Base-by-base conservation (phyloP, 2,113 vertebrate species). In the Elachura formosa region DNA sequence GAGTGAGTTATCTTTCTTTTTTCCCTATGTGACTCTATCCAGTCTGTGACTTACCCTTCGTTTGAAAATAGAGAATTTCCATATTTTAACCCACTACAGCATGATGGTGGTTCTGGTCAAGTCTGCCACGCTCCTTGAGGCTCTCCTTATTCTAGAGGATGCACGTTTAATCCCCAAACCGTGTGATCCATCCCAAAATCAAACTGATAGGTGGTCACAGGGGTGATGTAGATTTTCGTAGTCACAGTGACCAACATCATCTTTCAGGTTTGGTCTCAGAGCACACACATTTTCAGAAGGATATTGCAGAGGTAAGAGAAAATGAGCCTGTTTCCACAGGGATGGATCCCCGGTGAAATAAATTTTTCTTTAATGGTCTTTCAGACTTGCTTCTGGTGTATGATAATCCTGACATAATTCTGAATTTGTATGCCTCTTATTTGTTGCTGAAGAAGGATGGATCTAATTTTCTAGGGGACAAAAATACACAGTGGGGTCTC, bases 301-400 rank as follows among this genome's bases (percentile, higher is more conserved):
- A 4, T 48, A 21, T 67, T 63, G n/a, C 31, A 49, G 4, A 67
- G 15, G 5, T 20, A 38, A 41, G 41, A 84, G 29, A 38, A 87
- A 67, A 62, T 1, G 3, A 6, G 0, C 34, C 58, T 2, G 2
- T 29, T 91, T 74, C 33, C 40, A 59, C 6, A 36, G 25, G 20
- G 23, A 25, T 31, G 5, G 6, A 36, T 9, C 12, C 3, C 6
- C 4, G 10, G 38, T 12, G 28, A 11, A 69, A 54, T 7, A 1
- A 1, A 23, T 16, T 45, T 63, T 43, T 45, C 8, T 58, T 52
- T 68, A 34, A 5, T 24, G 6, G 4, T 23, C 9, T 73, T 77
- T 85, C 33, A 78, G 43, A 26, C 14, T 58, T 58, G 3, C 5
- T 75, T 33, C 36, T 76, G 12, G 2, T 26, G 2, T 62, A 2